Conservation (phyloP, 2,797 vertebrate genomes). For the Peromyscus eremicus region DNA sequence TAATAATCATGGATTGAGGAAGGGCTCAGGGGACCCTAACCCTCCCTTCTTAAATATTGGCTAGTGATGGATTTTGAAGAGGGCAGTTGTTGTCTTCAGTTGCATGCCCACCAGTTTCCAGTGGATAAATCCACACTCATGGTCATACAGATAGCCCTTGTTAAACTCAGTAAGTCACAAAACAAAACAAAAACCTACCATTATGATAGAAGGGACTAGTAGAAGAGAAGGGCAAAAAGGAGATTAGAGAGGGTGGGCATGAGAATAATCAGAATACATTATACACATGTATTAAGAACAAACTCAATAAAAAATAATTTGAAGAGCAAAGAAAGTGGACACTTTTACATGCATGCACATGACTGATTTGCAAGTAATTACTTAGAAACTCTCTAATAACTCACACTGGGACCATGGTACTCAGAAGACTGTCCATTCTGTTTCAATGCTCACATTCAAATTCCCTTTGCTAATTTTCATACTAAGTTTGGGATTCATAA, state of each 20-base stretch:
- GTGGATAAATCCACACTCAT: not conserved
- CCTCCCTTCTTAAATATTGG: not conserved
- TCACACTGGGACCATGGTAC: conserved; percentile 26
- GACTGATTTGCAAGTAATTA: not conserved
- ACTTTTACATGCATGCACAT: not conserved
- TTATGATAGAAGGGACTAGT: not conserved
- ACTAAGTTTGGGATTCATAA: not conserved
- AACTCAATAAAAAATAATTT: not conserved
- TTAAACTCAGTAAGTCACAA: not conserved
- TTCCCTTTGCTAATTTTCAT: conserved; percentile 21
- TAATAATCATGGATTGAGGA: not conserved
- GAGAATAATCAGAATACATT: not conserved
- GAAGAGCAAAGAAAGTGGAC: not conserved
- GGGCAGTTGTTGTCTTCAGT: not conserved
- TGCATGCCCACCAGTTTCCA: not conserved
- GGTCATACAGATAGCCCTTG: not conserved
- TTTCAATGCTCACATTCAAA: conserved; percentile 11
- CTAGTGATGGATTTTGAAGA: not conserved
- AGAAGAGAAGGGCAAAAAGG: not conserved
- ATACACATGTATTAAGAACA: not conserved
- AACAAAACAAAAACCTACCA: not conserved
- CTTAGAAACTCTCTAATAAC: conserved; percentile 2
- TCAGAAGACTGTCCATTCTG: not conserved
- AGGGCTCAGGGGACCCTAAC: not conserved
- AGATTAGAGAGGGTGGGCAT: not conserved